Evolutionary conservation across 2,113 vertebrate genomes (phyloP), one percentile per base, ranked within the genome.

Genomic region (Epinephelus cyanopodus): DNA sequence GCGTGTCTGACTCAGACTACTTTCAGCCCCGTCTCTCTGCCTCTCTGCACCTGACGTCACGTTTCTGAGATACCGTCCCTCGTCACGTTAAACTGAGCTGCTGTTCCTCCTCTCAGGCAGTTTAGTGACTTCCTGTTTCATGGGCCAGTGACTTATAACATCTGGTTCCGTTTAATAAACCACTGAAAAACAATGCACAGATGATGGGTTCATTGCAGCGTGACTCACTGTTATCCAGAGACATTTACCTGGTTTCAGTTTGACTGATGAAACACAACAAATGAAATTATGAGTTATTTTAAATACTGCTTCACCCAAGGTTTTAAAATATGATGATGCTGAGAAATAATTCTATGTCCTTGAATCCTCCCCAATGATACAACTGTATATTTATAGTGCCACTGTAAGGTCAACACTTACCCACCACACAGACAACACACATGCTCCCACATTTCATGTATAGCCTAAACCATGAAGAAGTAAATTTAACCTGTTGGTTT

Each of bases 401-500:
- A 5, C 21, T 8, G 6, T 2, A 8, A 17, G 19, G 13, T 45
- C 45, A 48, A 19, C 54, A 33, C 64, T 45, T 18, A n/a, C 17
- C 15, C 27, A 47, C 52, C 79, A 66, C 6, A 19, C 37, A 79
- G 47, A 42, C 61, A 66, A 72, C 58, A 64, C 47, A 42, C 72
- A 17, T 39, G 42, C 42, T 57, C 19, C 10, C 58, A 39, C 52
- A 5, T 3, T 27, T 66, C 62, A 29, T 72, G 42, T 68, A 7
- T 65, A 62, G 42, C 42, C 33, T 37, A 37, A 74, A 86, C 68
- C 53, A 62, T 3, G 5, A 54, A 54, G 37, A 56, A 37, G 45
- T 68, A 12, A 9, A 11, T 81, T 54, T 67, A 63, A 66, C 47
- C 66, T 75, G 62, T 74, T 89, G 77, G 47, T 89, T 79, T 82